Conservation (phyloP, 1,140 invertebrate species). For the Ectropis grisescens region DNA sequence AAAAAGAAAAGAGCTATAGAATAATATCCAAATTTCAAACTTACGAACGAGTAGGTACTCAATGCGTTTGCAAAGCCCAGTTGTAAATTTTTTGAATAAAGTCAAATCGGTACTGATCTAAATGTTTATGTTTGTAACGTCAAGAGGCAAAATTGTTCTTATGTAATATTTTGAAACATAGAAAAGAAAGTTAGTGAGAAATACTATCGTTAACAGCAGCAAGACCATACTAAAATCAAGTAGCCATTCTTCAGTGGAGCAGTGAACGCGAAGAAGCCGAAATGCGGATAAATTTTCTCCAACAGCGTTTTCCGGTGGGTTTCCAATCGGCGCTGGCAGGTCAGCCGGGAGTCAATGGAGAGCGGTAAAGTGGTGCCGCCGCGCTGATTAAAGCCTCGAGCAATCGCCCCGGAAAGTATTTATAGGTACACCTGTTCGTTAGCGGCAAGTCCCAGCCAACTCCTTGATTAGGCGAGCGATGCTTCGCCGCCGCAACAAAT, state of each 20-base stretch:
- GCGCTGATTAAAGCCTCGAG: conserved; percentile 67
- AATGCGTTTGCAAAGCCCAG: no score
- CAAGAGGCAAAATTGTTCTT: no score
- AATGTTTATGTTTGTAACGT: no score
- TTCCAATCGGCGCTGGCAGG: conserved; percentile 58
- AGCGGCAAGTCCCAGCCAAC: conserved; percentile 59
- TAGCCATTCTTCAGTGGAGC: no score
- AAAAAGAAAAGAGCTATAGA: no score
- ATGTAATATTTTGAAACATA: no score
- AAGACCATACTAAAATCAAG: no score
- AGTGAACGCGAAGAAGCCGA: conserved; percentile 22
- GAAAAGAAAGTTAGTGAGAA: no score
- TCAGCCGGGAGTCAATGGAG: conserved; percentile 64
- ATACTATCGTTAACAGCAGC: not conserved
- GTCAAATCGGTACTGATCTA: no score
- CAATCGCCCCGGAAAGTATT: conserved; percentile 67
- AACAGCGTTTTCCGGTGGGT: conserved; percentile 48
- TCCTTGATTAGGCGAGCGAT: conserved; percentile 66
- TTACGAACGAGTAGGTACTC: no score
- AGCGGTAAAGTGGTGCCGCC: conserved; percentile 62
- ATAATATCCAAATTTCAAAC: no score
- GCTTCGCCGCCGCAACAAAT: conserved; percentile 57
- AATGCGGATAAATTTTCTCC: conserved; percentile 49
- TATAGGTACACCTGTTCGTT: conserved; percentile 69
- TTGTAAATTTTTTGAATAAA: no score